These are phyloP conservation scores for Poeciliopsis retropinna DNA, from an alignment of 2,113 vertebrate genomes.

Conservation along the genomic window DNA sequence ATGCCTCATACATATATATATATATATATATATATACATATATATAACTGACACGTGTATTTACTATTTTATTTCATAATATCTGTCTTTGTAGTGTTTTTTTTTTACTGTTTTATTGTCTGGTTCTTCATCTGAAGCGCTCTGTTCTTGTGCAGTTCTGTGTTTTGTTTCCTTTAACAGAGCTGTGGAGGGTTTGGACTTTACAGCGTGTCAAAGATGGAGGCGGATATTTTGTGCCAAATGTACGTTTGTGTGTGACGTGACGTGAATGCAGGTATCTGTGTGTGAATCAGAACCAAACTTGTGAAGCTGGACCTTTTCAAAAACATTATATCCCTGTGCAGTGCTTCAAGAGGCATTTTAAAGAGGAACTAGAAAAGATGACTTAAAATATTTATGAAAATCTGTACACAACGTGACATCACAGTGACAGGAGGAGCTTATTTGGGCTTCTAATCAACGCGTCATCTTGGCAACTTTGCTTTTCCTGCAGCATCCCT, in stretches of 20 bases:
- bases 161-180: conserved; percentile 33
- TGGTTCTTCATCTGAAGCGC: conserved; percentile 17
- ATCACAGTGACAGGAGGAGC: not conserved
- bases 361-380: conserved; percentile 22
- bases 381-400: not conserved
- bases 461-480: conserved; percentile 2
- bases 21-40: not conserved
- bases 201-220: conserved; percentile 3
- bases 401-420: not conserved
- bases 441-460: not conserved
- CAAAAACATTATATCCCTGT: conserved; percentile 25
- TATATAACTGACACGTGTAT: conserved; percentile 25
- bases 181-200: not conserved
- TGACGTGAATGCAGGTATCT: conserved; percentile 1
- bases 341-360: conserved; percentile 22
- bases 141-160: conserved; percentile 32
- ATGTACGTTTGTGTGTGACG: conserved; percentile 8
- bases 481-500: conserved; percentile 45
- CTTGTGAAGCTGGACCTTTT: conserved; percentile 46
- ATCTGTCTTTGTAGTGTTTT: not conserved
- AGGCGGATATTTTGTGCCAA: conserved; percentile 39
- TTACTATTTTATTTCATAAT: conserved; percentile 9
- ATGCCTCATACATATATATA: conserved; percentile 54
- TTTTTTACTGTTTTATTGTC: conserved; percentile 14
- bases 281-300: conserved; percentile 22